These are phyloP conservation scores for Leucopternis melanops DNA, from an alignment of 2,113 vertebrate species.

Conservation along the genomic window DNA sequence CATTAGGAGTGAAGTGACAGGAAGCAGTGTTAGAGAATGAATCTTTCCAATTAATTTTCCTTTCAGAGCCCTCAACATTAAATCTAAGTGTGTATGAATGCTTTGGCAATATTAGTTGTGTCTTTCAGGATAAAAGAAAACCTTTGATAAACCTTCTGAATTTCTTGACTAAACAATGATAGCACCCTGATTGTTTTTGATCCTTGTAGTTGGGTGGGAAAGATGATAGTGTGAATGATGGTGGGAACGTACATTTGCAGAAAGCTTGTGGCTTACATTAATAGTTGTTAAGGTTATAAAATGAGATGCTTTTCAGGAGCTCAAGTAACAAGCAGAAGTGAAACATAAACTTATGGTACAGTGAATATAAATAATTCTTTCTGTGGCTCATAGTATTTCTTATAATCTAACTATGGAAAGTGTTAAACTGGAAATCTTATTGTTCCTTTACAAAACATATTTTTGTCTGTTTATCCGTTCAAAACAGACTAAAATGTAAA, in stretches of 20 bases:
- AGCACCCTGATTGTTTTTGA: background rate
- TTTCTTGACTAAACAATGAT: background rate
- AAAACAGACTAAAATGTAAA: constrained; percentile 34
- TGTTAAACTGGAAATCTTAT: background rate
- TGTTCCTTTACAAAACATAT: background rate
- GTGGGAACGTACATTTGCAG: background rate
- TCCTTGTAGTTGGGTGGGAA: background rate
- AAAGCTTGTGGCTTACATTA: background rate
- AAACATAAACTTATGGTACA: background rate
- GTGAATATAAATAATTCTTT: constrained; percentile 25
- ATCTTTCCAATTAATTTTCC: constrained; percentile 29
- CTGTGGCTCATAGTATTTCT: background rate
- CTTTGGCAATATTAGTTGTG: background rate
- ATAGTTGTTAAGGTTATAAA: background rate
- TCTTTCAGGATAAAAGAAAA: background rate
- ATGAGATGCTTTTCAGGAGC: background rate
- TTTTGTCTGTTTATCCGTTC: background rate
- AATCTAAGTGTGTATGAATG: background rate
- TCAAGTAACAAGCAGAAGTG: background rate
- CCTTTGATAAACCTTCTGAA: background rate
- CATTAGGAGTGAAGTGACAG: constrained; percentile 35
- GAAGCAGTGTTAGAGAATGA: background rate
- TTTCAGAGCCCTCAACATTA: background rate
- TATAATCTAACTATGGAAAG: background rate
- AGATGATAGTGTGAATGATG: background rate